phyloP scores from a whole-genome alignment of 2,113 vertebrate species.

The Malurus cyaneus region DNA sequence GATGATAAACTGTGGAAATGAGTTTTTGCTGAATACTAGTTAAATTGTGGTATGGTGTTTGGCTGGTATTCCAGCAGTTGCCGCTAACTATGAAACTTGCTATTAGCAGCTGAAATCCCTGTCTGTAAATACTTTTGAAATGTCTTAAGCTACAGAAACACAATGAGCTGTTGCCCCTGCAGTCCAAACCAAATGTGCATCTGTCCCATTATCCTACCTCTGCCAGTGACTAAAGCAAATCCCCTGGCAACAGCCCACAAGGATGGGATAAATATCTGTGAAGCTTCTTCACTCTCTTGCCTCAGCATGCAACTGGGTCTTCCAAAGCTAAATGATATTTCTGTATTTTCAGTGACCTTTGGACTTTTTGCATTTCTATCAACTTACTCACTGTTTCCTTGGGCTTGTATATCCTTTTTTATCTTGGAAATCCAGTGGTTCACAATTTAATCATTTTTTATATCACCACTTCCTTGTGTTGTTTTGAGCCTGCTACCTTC shows the following conservation, averaged over 20 bases:
- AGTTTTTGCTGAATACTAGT: background rate
- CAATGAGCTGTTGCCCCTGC: background rate
- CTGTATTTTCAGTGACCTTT: background rate
- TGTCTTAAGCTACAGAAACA: background rate
- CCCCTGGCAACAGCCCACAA: background rate
- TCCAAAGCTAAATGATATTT: background rate
- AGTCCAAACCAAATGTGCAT: background rate
- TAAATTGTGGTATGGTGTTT: background rate
- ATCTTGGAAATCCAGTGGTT: background rate
- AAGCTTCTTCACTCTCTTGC: background rate
- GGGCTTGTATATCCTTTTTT: background rate
- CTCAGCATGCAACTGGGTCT: background rate
- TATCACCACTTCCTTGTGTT: background rate
- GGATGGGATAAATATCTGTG: background rate
- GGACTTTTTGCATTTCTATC: background rate
- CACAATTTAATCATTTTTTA: background rate
- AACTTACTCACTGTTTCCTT: background rate
- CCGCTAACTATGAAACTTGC: background rate
- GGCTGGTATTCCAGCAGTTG: background rate
- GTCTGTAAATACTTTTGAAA: background rate
- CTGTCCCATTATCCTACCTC: background rate
- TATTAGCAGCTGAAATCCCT: background rate
- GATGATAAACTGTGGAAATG: background rate
- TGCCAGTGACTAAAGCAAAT: background rate
- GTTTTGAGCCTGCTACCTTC: background rate